Conservation (phyloP, 2,797 vertebrate genomes). For the Spinus pinus region DNA sequence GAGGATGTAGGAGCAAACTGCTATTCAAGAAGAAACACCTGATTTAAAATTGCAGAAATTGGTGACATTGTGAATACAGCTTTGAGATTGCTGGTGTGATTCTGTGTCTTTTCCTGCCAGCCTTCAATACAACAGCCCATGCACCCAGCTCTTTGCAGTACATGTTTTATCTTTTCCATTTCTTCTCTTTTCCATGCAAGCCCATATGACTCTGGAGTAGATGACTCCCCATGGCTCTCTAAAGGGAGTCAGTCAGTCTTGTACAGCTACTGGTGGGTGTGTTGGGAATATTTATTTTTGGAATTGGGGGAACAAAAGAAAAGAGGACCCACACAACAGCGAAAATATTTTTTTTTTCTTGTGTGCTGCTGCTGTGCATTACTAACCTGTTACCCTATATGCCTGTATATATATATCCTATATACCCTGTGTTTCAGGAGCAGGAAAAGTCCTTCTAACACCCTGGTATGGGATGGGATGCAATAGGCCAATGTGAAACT, state of each 20-base stretch:
- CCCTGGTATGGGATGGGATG: neutral
- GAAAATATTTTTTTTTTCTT: neutral
- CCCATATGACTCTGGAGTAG: neutral
- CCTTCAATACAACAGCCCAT: neutral
- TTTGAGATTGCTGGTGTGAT: neutral
- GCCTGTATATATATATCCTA: no score
- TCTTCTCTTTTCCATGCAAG: neutral
- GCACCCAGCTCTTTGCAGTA: neutral
- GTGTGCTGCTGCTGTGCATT: neutral
- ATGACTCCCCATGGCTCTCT: neutral
- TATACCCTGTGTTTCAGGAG: neutral
- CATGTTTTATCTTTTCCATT: neutral
- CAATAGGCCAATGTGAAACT: neutral
- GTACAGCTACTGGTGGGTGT: neutral
- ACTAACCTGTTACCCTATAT: neutral
- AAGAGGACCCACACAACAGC: neutral
- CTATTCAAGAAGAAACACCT: neutral
- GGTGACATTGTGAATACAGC: neutral
- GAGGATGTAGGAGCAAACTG: neutral
- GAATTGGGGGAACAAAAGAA: neutral
- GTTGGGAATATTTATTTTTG: neutral
- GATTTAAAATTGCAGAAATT: neutral
- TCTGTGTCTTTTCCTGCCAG: neutral
- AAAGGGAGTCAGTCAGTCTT: neutral
- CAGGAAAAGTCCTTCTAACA: neutral